Percentiles rank a stretch among this genome's conserved stretches.
These are phyloP conservation scores for Xestoiulus laeticollis DNA, from an alignment of 2,888 invertebrate species.

Conservation along the genomic window DNA sequence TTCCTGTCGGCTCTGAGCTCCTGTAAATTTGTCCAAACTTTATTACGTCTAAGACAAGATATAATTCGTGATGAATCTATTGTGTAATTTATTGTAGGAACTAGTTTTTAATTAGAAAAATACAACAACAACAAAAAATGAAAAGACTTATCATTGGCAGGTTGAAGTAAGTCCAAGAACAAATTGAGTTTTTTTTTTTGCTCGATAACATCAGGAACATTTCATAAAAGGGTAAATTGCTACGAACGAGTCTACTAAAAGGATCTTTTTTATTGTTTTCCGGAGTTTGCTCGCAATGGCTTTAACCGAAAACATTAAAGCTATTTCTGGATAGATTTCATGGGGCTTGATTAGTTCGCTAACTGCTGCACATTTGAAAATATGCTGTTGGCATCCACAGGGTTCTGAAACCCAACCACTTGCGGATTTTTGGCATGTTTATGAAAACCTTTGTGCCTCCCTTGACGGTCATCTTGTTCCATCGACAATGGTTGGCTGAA, in stretches of 20 bases:
- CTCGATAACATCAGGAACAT: not conserved
- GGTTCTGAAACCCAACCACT: not conserved
- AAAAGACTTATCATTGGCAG: not conserved
- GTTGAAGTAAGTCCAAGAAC: not conserved
- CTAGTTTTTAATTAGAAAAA: too few relatives aligned
- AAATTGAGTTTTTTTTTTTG: not conserved
- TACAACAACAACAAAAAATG: too few relatives aligned
- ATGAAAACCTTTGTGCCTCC: conserved; percentile 20
- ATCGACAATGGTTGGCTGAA: not conserved
- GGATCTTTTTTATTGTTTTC: conserved; percentile 19
- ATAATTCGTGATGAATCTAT: too few relatives aligned
- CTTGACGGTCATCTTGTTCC: not conserved
- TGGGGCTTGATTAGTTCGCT: conserved; percentile 22
- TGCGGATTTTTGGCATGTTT: conserved; percentile 36
- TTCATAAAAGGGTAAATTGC: not conserved
- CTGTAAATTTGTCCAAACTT: too few relatives aligned
- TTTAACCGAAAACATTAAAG: not conserved
- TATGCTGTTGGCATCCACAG: not conserved
- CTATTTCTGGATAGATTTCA: conserved; percentile 28
- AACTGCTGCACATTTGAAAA: not conserved
- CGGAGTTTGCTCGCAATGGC: conserved; percentile 8
- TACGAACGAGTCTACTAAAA: not conserved
- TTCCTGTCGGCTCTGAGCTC: too few relatives aligned
- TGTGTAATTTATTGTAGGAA: too few relatives aligned
- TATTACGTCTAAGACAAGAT: too few relatives aligned